Evolutionary conservation across 2,888 invertebrate species (phyloP).

Genomic region (Lepeophtheirus nordmannii): DNA sequence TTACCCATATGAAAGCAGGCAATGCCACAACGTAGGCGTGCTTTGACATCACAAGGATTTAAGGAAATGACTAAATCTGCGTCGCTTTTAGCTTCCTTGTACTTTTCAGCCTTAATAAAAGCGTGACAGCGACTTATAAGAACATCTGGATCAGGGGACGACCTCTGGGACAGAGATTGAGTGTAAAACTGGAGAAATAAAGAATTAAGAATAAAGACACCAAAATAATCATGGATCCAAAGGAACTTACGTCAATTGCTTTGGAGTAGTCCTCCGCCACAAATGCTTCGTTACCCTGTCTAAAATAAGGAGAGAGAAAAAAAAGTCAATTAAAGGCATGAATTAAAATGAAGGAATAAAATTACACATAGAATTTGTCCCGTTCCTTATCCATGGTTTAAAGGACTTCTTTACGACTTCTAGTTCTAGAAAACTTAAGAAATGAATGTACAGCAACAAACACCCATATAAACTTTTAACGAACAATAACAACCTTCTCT

Average conservation of each 20-base stretch:
- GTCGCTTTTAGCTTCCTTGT: conserved; percentile 23
- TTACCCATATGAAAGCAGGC: conserved; percentile 24
- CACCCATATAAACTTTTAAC: background rate
- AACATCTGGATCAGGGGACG: background rate
- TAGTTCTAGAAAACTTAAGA: background rate
- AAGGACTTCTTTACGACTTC: no score
- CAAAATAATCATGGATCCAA: background rate
- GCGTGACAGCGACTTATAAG: conserved; percentile 20
- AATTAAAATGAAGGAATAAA: background rate
- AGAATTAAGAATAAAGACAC: background rate
- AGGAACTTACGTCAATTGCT: conserved; percentile 18
- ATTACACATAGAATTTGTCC: background rate
- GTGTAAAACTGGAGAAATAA: conserved; percentile 21
- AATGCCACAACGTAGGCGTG: conserved; percentile 16
- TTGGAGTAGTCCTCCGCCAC: conserved; percentile 20
- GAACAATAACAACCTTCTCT: background rate
- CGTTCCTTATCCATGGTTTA: background rate
- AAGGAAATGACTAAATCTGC: conserved; percentile 22
- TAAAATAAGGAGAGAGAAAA: background rate
- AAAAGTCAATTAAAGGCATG: background rate
- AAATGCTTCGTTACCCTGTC: conserved; percentile 23
- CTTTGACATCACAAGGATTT: conserved; percentile 15
- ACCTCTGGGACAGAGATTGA: conserved; percentile 11
- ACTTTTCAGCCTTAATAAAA: conserved; percentile 20
- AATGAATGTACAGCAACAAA: background rate